Conservation (phyloP, 1,140 invertebrate genomes). For the Aphis craccivora region DNA sequence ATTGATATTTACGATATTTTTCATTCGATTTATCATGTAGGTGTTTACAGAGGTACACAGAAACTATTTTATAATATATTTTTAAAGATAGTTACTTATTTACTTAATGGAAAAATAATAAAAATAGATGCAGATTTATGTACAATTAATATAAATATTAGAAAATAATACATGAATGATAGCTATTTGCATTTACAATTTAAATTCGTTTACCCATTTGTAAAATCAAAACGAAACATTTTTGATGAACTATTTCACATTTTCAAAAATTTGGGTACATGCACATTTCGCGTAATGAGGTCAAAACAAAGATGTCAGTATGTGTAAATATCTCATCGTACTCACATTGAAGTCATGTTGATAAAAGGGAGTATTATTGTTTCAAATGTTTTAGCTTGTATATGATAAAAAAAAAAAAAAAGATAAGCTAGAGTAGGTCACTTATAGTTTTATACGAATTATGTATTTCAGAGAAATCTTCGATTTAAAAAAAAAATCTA, state of each 20-base stretch:
- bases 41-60: not conserved
- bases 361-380: not conserved
- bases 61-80: not conserved
- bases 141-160: not conserved
- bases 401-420: not conserved
- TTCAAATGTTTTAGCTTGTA: not conserved
- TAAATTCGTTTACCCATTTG: not conserved
- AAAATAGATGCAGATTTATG: not conserved
- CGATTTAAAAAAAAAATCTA: not conserved
- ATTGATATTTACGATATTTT: not conserved
- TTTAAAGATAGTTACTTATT: not conserved
- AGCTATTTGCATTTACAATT: not conserved
- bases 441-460: not conserved
- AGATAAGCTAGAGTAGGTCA: slow-evolving; percentile 3
- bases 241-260: not conserved
- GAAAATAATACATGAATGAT: not conserved
- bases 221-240: not conserved
- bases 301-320: not conserved
- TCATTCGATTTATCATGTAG: not conserved
- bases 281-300: not conserved
- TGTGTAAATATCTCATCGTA: not conserved
- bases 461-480: not conserved
- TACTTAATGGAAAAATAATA: not conserved
- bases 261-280: not conserved
- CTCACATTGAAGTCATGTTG: not conserved